These are phyloP conservation scores for Enteromius afrohamiltoni DNA, from an alignment of 2,797 vertebrate species.

Conservation along the genomic window DNA sequence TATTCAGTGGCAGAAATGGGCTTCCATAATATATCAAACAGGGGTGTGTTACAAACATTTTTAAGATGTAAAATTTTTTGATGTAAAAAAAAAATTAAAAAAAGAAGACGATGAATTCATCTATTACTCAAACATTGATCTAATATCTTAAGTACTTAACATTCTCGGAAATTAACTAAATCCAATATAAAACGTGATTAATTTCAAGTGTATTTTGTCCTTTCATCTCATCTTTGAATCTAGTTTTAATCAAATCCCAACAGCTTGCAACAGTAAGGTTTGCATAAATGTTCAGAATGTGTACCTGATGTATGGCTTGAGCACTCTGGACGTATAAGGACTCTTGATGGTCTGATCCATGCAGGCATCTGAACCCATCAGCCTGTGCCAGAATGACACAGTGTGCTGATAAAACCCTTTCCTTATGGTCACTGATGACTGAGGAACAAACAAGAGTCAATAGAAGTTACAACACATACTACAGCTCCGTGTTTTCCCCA, in stretches of 20 bases:
- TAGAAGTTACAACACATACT: background rate
- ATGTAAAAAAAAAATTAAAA: background rate
- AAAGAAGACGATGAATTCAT: no score
- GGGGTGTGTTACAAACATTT: no score
- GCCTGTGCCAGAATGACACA: slow-evolving; percentile 88
- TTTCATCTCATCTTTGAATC: background rate
- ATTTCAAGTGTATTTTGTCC: background rate
- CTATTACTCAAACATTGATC: background rate
- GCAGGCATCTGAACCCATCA: slow-evolving; percentile 86
- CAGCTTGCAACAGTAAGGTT: background rate
- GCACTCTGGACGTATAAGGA: slow-evolving; percentile 89
- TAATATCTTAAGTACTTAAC: background rate
- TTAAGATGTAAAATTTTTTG: no score
- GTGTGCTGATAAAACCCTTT: slow-evolving; percentile 78
- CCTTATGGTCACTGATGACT: slow-evolving; percentile 79
- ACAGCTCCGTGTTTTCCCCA: background rate
- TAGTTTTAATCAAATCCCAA: background rate
- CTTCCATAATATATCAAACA: no score
- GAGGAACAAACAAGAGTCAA: background rate
- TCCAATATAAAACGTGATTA: background rate
- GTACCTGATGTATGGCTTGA: slow-evolving; percentile 88
- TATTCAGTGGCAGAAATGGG: no score
- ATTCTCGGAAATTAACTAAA: background rate
- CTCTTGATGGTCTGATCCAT: slow-evolving; percentile 89
- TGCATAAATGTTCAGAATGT: slow-evolving; percentile 15